Evolutionary conservation across 2,113 vertebrate species (phyloP).

Genomic region (Bucco capensis): DNA sequence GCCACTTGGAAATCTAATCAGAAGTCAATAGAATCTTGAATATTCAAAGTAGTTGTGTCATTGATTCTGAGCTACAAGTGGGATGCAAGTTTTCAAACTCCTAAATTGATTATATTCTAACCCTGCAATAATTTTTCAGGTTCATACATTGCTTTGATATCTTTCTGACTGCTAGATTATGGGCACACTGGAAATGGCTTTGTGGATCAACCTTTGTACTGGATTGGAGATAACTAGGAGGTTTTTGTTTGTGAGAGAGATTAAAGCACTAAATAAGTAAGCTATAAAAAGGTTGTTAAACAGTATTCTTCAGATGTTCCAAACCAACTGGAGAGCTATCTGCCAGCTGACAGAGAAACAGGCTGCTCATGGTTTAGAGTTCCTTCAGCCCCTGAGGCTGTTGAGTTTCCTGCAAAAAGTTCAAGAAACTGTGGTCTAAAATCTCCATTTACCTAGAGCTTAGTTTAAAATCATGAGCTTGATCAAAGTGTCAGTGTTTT

Average conservation of each 20-base stretch:
- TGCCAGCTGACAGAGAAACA: background rate
- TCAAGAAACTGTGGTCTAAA: background rate
- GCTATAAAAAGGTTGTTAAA: background rate
- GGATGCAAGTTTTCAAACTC: background rate
- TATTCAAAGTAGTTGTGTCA: background rate
- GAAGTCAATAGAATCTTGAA: background rate
- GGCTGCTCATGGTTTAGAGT: background rate
- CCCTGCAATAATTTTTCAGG: background rate
- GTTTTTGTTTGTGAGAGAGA: background rate
- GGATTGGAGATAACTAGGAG: background rate
- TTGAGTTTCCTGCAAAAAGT: background rate
- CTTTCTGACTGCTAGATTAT: background rate
- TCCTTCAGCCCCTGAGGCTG: background rate
- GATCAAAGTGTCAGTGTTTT: background rate
- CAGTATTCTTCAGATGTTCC: background rate
- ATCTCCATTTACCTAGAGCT: background rate
- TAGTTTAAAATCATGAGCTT: background rate
- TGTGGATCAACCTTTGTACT: slow-evolving; percentile 24
- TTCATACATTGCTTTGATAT: background rate
- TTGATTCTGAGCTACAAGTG: background rate
- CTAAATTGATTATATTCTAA: background rate
- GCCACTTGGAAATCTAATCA: background rate
- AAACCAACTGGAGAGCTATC: background rate
- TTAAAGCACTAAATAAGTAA: background rate
- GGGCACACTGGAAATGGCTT: background rate